Evolutionary conservation across 2,113 vertebrate species (phyloP).

Genomic region (Numida meleagris): DNA sequence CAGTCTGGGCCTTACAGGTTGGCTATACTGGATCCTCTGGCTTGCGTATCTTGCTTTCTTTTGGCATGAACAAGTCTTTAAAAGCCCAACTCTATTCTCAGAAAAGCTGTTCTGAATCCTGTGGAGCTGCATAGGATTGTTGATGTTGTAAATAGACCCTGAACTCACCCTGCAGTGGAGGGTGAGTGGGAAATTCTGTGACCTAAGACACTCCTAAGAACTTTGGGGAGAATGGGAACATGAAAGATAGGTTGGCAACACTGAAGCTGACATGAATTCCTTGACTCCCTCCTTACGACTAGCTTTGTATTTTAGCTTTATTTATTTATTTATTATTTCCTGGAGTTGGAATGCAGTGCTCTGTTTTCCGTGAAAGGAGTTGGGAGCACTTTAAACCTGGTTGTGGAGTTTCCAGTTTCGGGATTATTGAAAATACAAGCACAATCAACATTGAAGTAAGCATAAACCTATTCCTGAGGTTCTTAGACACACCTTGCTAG

Average conservation of each 20-base stretch:
- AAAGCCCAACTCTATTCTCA: background rate
- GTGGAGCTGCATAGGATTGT: background rate
- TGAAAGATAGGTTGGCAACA: background rate
- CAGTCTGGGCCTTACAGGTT: background rate
- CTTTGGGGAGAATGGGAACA: background rate
- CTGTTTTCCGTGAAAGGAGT: background rate
- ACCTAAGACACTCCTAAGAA: too few species aligned
- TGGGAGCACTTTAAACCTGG: background rate
- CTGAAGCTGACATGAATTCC: background rate
- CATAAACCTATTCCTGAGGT: background rate
- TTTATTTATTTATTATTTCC: background rate
- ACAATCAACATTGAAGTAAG: background rate
- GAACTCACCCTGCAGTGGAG: background rate
- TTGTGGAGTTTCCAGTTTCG: background rate
- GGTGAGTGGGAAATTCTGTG: background rate
- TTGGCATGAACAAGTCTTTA: background rate
- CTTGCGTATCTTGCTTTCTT: background rate
- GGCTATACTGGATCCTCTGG: background rate
- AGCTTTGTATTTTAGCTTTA: background rate
- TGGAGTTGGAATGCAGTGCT: background rate
- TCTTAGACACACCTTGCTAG: background rate
- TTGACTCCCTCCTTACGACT: background rate
- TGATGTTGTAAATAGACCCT: background rate
- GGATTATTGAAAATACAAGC: background rate
- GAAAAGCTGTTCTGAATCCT: background rate